Percentiles rank a stretch among this genome's conserved stretches.
These are phyloP conservation scores for Phyllotis vaccarum DNA, from an alignment of 2,797 vertebrate species.

Conservation along the genomic window DNA sequence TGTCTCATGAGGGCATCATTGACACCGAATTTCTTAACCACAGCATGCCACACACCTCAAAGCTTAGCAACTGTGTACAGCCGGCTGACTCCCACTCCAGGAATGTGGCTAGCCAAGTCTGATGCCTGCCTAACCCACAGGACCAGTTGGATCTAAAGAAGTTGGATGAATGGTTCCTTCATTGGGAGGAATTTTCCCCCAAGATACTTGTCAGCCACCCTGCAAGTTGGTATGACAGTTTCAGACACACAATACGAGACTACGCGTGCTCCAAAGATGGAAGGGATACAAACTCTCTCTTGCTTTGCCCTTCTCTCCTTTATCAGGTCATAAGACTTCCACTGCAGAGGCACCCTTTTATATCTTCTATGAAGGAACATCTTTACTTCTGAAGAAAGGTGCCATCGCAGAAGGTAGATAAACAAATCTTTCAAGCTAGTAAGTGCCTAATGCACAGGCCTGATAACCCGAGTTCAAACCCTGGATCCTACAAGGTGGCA, in stretches of 20 bases:
- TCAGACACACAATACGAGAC: neutral
- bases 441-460: neutral
- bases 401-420: neutral
- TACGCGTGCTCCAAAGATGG: neutral
- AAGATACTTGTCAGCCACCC: neutral
- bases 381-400: neutral
- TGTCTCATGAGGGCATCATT: neutral
- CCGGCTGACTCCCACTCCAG: neutral
- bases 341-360: neutral
- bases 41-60: neutral
- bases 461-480: neutral
- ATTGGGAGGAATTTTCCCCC: neutral
- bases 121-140: neutral
- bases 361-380: neutral
- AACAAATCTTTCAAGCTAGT: neutral
- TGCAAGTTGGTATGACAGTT: neutral
- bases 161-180: neutral
- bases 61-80: neutral
- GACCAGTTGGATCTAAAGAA: neutral
- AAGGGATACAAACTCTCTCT: neutral
- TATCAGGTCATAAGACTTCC: too few relatives aligned
- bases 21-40: neutral
- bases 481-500: neutral
- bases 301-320: neutral
- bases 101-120: slow-evolving; percentile 23